These are phyloP conservation scores for Quadriops clusia DNA, from an alignment of 2,888 invertebrate genomes.

Conservation along the genomic window DNA sequence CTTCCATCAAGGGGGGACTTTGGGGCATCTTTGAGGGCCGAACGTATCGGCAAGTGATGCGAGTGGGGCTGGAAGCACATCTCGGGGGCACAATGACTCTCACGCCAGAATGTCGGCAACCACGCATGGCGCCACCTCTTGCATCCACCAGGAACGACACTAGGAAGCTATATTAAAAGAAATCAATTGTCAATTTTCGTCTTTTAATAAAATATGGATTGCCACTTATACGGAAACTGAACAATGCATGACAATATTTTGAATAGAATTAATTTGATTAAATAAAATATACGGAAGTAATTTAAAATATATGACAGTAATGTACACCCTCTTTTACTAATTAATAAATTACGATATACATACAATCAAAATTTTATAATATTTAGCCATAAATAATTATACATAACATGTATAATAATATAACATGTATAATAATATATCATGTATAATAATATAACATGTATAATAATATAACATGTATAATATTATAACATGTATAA, in stretches of 20 bases:
- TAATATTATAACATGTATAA: no score
- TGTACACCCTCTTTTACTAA: background rate
- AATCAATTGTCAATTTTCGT: conserved; percentile 3
- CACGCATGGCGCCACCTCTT: conserved; percentile 96
- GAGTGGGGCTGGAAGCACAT: conserved; percentile 87
- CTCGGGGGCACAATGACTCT: conserved; percentile 93
- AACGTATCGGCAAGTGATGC: conserved; percentile 90
- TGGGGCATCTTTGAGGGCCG: conserved; percentile 60
- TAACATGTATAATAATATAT: no score
- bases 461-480: no score
- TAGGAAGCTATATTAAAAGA: conserved; percentile 78
- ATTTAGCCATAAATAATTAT: no score
- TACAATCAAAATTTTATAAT: no score
- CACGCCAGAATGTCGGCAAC: conserved; percentile 95
- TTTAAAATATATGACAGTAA: conserved; percentile 1
- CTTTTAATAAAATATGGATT: background rate
- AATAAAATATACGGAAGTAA: no score
- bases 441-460: no score
- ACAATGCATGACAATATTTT: no score
- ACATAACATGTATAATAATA: no score
- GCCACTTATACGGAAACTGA: no score
- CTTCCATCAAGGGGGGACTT: conserved; percentile 95
- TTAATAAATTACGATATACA: no score
- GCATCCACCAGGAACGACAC: conserved; percentile 99
- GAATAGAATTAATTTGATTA: no score